phyloP scores from a whole-genome alignment of 2,888 invertebrate genomes.

The Escarpia spicata region DNA sequence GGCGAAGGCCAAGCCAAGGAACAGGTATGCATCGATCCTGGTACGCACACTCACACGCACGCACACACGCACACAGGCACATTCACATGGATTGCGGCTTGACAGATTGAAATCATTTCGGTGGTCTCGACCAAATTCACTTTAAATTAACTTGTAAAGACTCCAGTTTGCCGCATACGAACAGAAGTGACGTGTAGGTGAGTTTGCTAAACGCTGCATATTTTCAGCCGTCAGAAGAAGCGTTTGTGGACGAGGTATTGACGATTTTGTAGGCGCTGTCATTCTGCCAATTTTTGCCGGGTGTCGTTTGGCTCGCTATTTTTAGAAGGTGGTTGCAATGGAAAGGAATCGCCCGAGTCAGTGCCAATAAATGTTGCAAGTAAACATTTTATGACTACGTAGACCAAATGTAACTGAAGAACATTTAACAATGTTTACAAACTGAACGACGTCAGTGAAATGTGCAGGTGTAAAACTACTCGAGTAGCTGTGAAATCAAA shows the following conservation, averaged over 20 bases:
- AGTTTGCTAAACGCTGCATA: not conserved
- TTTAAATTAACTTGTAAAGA: not conserved
- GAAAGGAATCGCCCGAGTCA: not conserved
- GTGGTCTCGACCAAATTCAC: slow-evolving; percentile 3
- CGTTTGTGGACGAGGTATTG: slow-evolving; percentile 9
- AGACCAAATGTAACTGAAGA: not conserved
- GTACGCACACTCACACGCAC: not conserved
- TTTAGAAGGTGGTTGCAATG: not conserved
- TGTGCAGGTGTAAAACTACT: not conserved
- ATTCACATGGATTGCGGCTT: slow-evolving; percentile 11
- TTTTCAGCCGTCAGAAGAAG: not conserved
- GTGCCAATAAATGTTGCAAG: not conserved
- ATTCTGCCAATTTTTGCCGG: slow-evolving; percentile 16
- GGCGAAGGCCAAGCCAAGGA: not conserved
- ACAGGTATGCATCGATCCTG: not conserved
- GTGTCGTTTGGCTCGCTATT: slow-evolving; percentile 16
- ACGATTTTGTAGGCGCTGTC: not conserved
- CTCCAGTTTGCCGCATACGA: not conserved
- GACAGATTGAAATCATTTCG: slow-evolving; percentile 16
- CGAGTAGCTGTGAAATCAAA: not conserved
- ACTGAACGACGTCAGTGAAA: not conserved
- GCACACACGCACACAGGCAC: slow-evolving; percentile 16
- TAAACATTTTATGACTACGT: not conserved
- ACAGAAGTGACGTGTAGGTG: not conserved
- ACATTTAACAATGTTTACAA: not conserved